A percentile compares a stretch with the other conserved stretches of the same genome.
Evolutionary conservation across 2,888 invertebrate genomes (phyloP).

Genomic region (Griposia aprilina): DNA sequence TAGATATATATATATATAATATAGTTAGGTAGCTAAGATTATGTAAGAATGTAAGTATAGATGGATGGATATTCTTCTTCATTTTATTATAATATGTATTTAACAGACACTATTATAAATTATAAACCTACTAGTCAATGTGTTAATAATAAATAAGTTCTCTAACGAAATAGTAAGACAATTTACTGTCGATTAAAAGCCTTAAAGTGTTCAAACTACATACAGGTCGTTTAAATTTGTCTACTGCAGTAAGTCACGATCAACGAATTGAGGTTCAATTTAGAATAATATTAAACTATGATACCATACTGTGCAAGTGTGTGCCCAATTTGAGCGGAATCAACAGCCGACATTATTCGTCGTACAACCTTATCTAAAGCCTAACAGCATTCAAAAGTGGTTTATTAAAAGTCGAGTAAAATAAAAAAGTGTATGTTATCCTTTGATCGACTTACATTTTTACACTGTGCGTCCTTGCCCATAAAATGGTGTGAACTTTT

Average conservation of each 20-base stretch:
- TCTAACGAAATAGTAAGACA: constrained; percentile 24
- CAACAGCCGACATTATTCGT: constrained; percentile 8
- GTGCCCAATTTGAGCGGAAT: constrained; percentile 10
- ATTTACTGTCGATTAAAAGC: constrained; percentile 2
- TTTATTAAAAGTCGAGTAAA: neutral
- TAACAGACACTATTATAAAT: too few relatives aligned
- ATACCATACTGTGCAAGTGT: constrained; percentile 17
- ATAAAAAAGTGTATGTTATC: neutral
- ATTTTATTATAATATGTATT: too few relatives aligned
- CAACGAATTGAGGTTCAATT: constrained; percentile 31
- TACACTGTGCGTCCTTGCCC: too few relatives aligned
- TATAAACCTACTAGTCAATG: too few relatives aligned
- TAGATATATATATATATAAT: too few relatives aligned
- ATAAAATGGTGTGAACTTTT: too few relatives aligned
- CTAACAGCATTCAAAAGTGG: neutral
- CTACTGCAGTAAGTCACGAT: constrained; percentile 44
- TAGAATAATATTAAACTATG: constrained; percentile 35
- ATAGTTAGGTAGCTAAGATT: too few relatives aligned
- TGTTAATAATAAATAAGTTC: constrained; percentile 6
- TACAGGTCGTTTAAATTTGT: constrained; percentile 46
- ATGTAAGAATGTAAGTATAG: too few relatives aligned
- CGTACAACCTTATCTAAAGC: neutral
- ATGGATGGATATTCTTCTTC: too few relatives aligned
- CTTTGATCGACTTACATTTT: neutral
- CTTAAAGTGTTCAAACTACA: constrained; percentile 18